phyloP scores from a whole-genome alignment of 1,140 invertebrate genomes.

The Belonocnema kinseyi region DNA sequence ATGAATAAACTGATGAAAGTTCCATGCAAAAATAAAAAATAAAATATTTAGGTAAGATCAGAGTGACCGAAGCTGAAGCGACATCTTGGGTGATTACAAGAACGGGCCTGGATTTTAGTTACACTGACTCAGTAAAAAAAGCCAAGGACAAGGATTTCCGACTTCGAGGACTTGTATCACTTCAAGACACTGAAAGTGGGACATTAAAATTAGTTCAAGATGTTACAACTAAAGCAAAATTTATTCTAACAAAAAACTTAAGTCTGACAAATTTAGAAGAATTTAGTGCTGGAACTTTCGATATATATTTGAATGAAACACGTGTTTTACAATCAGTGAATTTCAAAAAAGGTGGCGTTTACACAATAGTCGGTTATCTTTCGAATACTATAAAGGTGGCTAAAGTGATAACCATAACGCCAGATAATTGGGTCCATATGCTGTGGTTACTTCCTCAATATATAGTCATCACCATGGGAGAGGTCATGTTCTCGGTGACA shows the following conservation, averaged over 20 bases:
- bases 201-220: not conserved
- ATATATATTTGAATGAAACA: conserved; percentile 63
- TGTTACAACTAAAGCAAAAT: not conserved
- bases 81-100: conserved; percentile 50
- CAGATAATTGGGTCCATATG: conserved; percentile 85
- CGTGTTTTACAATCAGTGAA: conserved; percentile 57
- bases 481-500: conserved; percentile 93
- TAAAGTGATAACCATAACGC: conserved; percentile 75
- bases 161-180: not conserved
- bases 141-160: not conserved
- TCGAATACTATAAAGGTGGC: conserved; percentile 41
- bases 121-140: not conserved
- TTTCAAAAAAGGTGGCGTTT: conserved; percentile 78
- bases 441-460: conserved; percentile 92
- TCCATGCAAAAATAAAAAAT: not conserved
- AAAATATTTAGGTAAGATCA: conserved; percentile 35
- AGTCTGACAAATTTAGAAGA: conserved; percentile 63
- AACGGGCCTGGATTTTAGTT: not conserved
- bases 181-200: not conserved
- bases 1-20: too few relatives aligned
- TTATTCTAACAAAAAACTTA: not conserved
- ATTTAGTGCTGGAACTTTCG: conserved; percentile 69
- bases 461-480: conserved; percentile 87
- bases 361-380: conserved; percentile 75
- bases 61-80: conserved; percentile 36